Evolutionary conservation across 2,888 invertebrate genomes (phyloP), one percentile per base, ranked within the genome.

Genomic region (Fragum sueziense): DNA sequence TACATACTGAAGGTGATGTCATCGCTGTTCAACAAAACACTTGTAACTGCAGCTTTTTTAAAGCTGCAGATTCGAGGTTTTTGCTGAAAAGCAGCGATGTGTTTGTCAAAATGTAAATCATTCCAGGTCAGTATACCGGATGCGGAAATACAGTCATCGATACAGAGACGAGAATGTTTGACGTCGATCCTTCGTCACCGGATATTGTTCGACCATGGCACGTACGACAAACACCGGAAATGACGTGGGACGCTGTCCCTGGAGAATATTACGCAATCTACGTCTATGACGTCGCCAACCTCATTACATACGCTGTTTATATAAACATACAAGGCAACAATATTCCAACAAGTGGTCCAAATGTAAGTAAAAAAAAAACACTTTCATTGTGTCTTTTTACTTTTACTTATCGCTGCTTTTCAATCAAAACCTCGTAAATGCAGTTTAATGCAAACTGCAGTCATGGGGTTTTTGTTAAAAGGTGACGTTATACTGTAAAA

Each of bases 241-340:
- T 78, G 29, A 69, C 31, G 59, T 76, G 71, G 71, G 22, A 22
- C 14, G 4, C 59, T 4, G 9, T 31, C 2, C 33, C 29, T 7
- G 54, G 41, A 17, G 34, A 73, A 34, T 41, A 69, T 11, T 86
- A 75, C 37, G 72, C 82, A 0, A n/a, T 86, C 27, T 27, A 82
- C 25, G 59, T 81, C 0, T 77, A 79, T 37, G 81, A 86, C 37
- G 81, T 78, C 2, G 82, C 82, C 1, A 70, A 71, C 47, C 22
- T 62, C 1, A 52, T 75, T 7, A 25, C 52, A 0, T 78, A 83
- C 47, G 84, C 74, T 11, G 68, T 81, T 1, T 84, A 81, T 33
- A 52, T 81, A 47, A 86, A 86, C 70, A 81, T 86, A 1, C 73
- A 70, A n/a, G 83, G 81, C 4, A 76, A 79, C 47, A 71, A 82